Evolutionary conservation across 2,797 vertebrate species (phyloP).

Genomic region (Zenarchopterus dispar): DNA sequence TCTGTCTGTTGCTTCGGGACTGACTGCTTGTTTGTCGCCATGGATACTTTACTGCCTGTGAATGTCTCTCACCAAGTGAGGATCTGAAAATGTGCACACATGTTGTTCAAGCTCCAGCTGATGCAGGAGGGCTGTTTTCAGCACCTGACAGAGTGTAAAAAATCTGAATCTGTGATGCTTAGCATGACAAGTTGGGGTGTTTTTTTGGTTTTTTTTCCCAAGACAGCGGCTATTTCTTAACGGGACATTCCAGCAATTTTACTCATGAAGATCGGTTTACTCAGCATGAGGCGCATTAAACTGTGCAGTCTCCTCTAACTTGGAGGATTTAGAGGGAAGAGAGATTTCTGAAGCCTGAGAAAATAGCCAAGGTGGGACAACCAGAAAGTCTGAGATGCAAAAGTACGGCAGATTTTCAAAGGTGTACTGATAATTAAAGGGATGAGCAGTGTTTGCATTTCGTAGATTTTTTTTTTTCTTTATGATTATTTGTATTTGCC

Average conservation of each 20-base stretch:
- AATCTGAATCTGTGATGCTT: conserved; percentile 2
- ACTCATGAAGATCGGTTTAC: conserved; percentile 13
- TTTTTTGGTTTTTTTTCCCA: background rate
- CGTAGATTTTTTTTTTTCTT: no score
- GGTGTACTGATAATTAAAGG: no score
- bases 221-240: background rate
- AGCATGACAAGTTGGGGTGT: conserved; percentile 1
- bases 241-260: conserved; percentile 19
- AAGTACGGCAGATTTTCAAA: background rate
- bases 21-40: conserved; percentile 14
- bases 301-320: background rate
- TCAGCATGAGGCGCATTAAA: background rate
- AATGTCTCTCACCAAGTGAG: conserved; percentile 55
- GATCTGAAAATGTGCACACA: conserved; percentile 64
- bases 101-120: conserved; percentile 61
- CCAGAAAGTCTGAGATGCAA: background rate
- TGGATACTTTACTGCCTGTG: conserved; percentile 45
- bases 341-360: background rate
- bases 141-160: conserved; percentile 18
- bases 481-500: background rate
- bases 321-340: background rate
- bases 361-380: background rate
- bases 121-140: conserved; percentile 21
- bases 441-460: background rate
- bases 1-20: conserved; percentile 38